Evolutionary conservation across 64 coral and sea anemone species (phyloP), one percentile per base, ranked within the genome.

Genomic region (Trachythela sp.): DNA sequence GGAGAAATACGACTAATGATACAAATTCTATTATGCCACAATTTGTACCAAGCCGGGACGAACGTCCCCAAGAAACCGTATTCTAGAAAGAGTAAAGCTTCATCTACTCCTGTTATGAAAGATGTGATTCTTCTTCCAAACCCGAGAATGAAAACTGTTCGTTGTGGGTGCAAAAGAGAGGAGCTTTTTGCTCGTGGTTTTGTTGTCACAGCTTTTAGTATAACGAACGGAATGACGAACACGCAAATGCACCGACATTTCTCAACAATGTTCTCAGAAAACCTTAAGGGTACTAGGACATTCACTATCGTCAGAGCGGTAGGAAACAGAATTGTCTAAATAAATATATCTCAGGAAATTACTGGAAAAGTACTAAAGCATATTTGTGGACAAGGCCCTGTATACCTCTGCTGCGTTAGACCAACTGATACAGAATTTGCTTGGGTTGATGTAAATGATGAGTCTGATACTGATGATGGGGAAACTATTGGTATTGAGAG

Each of bases 41-140:
- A 49, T 6, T 49, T 49, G 48, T 49, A 49, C 7, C 48, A 9
- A 7, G 48, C 7, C 48, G 48, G 15, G 15, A 7, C 48, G 15
- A 49, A 7, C 7, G 15, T 15, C 15, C 48, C 15, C 7, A 49
- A 49, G 7, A 9, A 49, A 9, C 48, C 15, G n/a, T n/a, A n/a
- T n/a, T n/a, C n/a, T 15, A 49, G 24, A n/a, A 70, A 70, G 24
- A 70, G 24, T 8, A 22, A 26, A 0, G 6, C 20, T 26, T 7
- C 6, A 70, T 26, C 64, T 32, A 22, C 64, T 70, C 9, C 84
- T 51, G 60, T 86, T 18, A 86, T 86, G 85, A 91, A 86, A 56
- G 90, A 91, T 40, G 67, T 91, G 24, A 87, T 91, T 36, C 84
- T 91, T 20, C 70, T 91, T 26, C 90, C 90, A 39, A 91, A 91